Percentiles rank a stretch among this genome's conserved stretches.
Conservation (phyloP, 92 coral and sea anemone species). For the Paramuricea clavata region DNA sequence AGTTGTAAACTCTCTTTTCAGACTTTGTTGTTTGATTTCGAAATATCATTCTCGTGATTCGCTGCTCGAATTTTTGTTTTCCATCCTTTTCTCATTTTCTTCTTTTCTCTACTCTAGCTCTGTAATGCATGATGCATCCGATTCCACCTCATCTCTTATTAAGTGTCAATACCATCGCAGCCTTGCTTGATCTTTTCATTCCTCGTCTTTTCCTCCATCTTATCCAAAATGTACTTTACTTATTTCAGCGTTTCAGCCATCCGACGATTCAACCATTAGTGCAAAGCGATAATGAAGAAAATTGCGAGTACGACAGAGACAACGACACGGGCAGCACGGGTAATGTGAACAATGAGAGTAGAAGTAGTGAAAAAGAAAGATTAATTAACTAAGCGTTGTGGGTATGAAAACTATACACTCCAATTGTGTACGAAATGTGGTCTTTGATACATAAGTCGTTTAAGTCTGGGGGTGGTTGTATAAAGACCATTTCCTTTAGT, state of each 20-base stretch:
- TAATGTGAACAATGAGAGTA: not conserved
- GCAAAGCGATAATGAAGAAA: not conserved
- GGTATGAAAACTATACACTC: not conserved
- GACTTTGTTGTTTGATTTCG: no score
- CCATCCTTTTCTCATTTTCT: no score
- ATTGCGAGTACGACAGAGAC: constrained; percentile 12
- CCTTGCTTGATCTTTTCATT: no score
- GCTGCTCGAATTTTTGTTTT: no score
- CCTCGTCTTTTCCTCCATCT: not conserved
- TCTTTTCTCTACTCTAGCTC: no score
- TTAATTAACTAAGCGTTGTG: not conserved
- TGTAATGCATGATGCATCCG: no score
- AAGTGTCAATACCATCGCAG: no score
- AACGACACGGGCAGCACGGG: not conserved
- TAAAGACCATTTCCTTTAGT: not conserved
- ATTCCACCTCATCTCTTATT: no score
- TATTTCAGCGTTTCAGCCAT: not conserved
- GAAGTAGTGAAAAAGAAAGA: not conserved
- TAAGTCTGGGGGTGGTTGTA: not conserved
- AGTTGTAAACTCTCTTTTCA: not conserved
- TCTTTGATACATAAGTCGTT: not conserved
- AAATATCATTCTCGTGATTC: no score
- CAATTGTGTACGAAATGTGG: not conserved
- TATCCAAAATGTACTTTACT: no score
- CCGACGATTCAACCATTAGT: constrained; percentile 2